Evolutionary conservation across 2,113 vertebrate species (phyloP).

Genomic region (Acrocephalus kingi): DNA sequence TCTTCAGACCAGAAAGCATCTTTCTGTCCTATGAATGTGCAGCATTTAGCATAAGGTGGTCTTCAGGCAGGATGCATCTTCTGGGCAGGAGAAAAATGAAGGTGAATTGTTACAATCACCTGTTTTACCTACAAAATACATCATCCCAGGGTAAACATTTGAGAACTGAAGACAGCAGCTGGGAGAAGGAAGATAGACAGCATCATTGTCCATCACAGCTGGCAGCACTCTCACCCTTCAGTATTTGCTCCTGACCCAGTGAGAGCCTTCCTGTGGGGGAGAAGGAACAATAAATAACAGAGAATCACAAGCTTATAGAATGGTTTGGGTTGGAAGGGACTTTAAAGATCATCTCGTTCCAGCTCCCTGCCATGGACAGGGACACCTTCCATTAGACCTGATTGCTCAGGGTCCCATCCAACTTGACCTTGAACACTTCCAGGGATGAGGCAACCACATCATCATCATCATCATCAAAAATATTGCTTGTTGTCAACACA

Average conservation of each 20-base stretch:
- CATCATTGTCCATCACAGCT: not conserved
- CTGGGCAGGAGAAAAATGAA: not conserved
- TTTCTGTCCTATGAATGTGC: not conserved
- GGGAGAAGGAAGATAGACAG: not conserved
- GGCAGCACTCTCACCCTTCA: not conserved
- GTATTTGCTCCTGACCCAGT: not conserved
- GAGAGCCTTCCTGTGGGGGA: not conserved
- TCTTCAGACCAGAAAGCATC: not conserved
- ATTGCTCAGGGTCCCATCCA: not conserved
- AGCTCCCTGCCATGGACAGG: not conserved
- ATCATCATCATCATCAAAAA: not conserved
- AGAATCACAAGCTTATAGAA: not conserved
- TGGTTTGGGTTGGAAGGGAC: not conserved
- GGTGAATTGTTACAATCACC: not conserved
- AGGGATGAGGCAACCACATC: not conserved
- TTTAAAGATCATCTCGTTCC: not conserved
- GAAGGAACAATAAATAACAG: not conserved
- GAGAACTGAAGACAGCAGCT: not conserved
- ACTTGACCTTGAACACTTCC: not conserved
- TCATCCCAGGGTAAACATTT: not conserved
- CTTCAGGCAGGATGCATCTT: not conserved
- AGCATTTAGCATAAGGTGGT: not conserved
- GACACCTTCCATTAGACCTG: not conserved
- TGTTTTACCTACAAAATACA: fast-evolving
- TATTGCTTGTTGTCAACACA: not conserved